Percentiles rank a stretch among this genome's conserved stretches.
These are phyloP conservation scores for Imbricaverruca yamaguchii DNA, from an alignment of 2,888 invertebrate genomes.

Conservation along the genomic window DNA sequence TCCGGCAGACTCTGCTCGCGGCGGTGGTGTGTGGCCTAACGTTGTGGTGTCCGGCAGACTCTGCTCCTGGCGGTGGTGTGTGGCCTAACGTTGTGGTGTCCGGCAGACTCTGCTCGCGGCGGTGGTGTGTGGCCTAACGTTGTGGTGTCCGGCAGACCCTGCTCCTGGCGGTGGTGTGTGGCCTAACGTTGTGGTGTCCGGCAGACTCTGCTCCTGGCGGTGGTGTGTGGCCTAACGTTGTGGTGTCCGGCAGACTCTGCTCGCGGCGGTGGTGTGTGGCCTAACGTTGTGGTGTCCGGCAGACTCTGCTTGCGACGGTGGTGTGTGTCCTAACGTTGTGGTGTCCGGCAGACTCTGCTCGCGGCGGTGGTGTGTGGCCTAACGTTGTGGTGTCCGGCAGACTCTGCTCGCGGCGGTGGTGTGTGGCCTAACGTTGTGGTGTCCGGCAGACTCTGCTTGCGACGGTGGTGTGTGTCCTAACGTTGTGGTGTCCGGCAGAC, in stretches of 20 bases:
- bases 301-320: neutral
- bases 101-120: neutral
- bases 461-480: neutral
- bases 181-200: neutral
- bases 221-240: neutral
- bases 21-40: neutral
- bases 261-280: neutral
- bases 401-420: neutral
- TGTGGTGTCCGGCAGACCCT: neutral
- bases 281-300: neutral
- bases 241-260: neutral
- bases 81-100: neutral
- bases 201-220: neutral
- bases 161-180: neutral
- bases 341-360: neutral
- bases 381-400: neutral
- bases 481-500: neutral
- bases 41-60: neutral
- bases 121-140: neutral
- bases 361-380: neutral
- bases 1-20: neutral
- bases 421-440: neutral
- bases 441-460: neutral
- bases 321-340: neutral
- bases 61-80: neutral